A percentile compares a stretch with the other conserved stretches of the same genome.
These are phyloP conservation scores for Harpegnathos saltator DNA, from an alignment of 1,140 invertebrate species.

Conservation along the genomic window DNA sequence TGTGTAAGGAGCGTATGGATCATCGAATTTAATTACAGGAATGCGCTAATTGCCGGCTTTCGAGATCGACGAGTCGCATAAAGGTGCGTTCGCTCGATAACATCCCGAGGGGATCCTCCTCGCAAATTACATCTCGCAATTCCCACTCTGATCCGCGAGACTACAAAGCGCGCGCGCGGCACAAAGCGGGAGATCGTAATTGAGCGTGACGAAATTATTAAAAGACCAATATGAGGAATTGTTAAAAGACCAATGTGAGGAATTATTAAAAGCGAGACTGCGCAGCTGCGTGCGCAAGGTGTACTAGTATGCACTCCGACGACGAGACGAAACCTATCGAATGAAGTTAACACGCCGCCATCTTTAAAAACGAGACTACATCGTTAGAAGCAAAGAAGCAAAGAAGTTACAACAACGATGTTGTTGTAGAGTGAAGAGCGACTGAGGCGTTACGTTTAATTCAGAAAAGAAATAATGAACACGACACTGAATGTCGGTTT, in stretches of 20 bases:
- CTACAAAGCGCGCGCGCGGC: background rate
- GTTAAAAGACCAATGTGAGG: background rate
- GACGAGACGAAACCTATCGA: background rate
- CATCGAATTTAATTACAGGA: slow-evolving; percentile 20
- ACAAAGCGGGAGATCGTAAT: background rate
- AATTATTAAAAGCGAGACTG: background rate
- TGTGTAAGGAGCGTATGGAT: background rate
- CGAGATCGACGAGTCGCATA: background rate
- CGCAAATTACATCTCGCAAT: slow-evolving; percentile 13
- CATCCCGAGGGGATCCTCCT: background rate
- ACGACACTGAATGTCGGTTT: too few relatives aligned
- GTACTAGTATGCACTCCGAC: too few relatives aligned
- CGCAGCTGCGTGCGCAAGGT: too few relatives aligned
- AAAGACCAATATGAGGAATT: background rate
- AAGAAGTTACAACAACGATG: background rate
- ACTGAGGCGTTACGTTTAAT: background rate
- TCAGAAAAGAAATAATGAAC: background rate
- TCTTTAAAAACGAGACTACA: background rate
- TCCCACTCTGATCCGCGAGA: slow-evolving; percentile 14
- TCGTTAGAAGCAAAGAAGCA: background rate
- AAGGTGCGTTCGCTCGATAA: slow-evolving; percentile 4
- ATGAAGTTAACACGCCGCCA: background rate
- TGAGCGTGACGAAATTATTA: background rate
- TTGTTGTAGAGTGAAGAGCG: background rate
- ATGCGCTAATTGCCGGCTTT: slow-evolving; percentile 15